These are phyloP conservation scores for Gavialis gangeticus DNA, from an alignment of 2,113 vertebrate genomes.

Conservation along the genomic window DNA sequence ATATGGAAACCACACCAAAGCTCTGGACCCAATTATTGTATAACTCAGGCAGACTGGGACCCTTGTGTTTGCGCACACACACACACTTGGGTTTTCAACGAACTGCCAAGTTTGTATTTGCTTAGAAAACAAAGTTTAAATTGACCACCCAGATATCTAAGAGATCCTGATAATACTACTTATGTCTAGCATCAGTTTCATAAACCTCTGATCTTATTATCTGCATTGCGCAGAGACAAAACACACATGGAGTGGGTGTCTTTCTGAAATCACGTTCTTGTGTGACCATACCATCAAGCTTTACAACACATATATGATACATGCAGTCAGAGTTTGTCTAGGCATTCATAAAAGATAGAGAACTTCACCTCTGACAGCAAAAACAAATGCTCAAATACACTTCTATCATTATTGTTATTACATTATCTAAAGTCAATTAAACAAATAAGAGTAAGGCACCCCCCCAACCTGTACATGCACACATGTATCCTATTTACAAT, in stretches of 20 bases:
- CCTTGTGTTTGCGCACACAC: constrained; percentile 41
- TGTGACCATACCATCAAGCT: neutral
- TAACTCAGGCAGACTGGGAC: constrained; percentile 62
- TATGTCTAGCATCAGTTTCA: constrained; percentile 42
- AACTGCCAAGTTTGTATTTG: constrained; percentile 76
- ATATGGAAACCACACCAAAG: constrained; percentile 69
- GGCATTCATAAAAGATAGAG: neutral
- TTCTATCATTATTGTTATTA: neutral
- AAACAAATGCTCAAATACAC: neutral
- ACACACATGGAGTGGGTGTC: constrained; percentile 40
- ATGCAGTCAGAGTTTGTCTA: neutral
- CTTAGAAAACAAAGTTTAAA: constrained; percentile 74
- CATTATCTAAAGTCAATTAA: neutral
- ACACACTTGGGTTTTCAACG: constrained; percentile 56
- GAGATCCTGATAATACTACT: constrained; percentile 69
- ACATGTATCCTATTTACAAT: neutral
- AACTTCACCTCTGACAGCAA: neutral
- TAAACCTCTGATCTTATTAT: constrained; percentile 62
- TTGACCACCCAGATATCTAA: constrained; percentile 78
- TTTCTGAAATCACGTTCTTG: neutral
- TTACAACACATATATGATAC: neutral
- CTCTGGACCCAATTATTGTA: constrained; percentile 50
- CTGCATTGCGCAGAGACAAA: constrained; percentile 27
- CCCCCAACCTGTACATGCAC: neutral
- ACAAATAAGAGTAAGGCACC: neutral